These are phyloP conservation scores for Cyprinus carpio DNA, from an alignment of 2,113 vertebrate genomes.

Conservation along the genomic window DNA sequence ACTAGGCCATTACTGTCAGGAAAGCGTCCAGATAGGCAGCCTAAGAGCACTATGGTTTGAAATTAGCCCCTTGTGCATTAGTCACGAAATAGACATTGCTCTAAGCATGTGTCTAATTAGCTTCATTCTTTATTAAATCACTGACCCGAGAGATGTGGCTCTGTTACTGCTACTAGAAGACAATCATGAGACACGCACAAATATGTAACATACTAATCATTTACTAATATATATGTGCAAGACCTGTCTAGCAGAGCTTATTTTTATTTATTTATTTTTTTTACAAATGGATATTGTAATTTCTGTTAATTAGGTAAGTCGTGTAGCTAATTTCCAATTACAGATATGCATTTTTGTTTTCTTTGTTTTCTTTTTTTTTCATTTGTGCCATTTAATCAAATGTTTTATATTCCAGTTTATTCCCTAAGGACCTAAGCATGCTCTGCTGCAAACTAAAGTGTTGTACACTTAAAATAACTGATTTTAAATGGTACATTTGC, in stretches of 20 bases:
- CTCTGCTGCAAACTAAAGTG: background rate
- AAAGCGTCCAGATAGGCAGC: conserved; percentile 30
- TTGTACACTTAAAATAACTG: conserved; percentile 10
- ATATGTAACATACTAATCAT: conserved; percentile 1
- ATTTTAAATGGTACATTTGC: conserved; percentile 29
- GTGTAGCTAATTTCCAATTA: background rate
- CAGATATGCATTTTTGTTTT: background rate
- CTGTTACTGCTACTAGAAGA: background rate
- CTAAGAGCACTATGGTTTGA: conserved; percentile 33
- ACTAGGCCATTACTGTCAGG: conserved; percentile 41
- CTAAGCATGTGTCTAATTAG: conserved; percentile 33
- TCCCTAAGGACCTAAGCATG: background rate
- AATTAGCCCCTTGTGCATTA: conserved; percentile 47
- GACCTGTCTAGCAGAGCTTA: background rate
- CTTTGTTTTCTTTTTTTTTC: background rate
- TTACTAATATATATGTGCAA: conserved; percentile 3
- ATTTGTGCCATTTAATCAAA: background rate
- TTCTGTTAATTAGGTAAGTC: background rate
- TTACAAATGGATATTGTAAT: conserved; percentile 2
- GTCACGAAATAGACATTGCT: conserved; percentile 47
- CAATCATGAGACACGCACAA: background rate
- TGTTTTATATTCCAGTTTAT: conserved; percentile 8
- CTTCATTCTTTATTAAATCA: conserved; percentile 30
- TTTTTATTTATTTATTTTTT: background rate
- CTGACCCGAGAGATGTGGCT: conserved; percentile 27